Conservation (phyloP, 2,113 vertebrate genomes). For the Terrapene triunguis region DNA sequence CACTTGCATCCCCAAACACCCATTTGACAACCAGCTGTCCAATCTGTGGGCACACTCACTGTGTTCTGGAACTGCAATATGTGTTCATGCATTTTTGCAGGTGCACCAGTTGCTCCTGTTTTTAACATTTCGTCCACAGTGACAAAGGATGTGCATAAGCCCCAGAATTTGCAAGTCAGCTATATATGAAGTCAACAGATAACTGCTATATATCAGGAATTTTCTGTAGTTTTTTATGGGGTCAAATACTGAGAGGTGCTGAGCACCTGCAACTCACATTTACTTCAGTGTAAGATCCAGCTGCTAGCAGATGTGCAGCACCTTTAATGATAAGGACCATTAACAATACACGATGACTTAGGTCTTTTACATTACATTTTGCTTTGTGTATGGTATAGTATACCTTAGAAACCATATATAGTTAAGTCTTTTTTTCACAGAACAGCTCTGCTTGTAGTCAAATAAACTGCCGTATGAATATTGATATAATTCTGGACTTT, state of each 20-base stretch:
- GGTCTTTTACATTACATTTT: not conserved
- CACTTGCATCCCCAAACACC: not conserved
- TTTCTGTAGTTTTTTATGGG: not conserved
- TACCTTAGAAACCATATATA: not conserved
- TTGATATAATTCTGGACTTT: not conserved
- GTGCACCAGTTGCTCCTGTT: not conserved
- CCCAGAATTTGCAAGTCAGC: not conserved
- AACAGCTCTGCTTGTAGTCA: not conserved
- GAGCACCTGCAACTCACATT: not conserved
- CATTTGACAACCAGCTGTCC: not conserved
- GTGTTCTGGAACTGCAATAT: not conserved
- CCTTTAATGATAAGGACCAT: not conserved
- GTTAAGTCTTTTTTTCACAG: not conserved
- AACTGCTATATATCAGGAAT: not conserved
- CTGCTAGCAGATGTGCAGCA: not conserved
- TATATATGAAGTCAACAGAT: not conserved
- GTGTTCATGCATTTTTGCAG: not conserved
- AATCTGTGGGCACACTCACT: not conserved
- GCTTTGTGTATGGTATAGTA: not conserved
- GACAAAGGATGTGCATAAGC: not conserved
- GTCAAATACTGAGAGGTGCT: not conserved
- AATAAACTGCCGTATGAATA: not conserved
- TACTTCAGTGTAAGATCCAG: not conserved
- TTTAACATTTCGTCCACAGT: not conserved
- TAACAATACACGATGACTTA: not conserved